A percentile compares a stretch with the other conserved stretches of the same genome.
Evolutionary conservation across 2,888 invertebrate species (phyloP).

Genomic region (Abscondita cerata): DNA sequence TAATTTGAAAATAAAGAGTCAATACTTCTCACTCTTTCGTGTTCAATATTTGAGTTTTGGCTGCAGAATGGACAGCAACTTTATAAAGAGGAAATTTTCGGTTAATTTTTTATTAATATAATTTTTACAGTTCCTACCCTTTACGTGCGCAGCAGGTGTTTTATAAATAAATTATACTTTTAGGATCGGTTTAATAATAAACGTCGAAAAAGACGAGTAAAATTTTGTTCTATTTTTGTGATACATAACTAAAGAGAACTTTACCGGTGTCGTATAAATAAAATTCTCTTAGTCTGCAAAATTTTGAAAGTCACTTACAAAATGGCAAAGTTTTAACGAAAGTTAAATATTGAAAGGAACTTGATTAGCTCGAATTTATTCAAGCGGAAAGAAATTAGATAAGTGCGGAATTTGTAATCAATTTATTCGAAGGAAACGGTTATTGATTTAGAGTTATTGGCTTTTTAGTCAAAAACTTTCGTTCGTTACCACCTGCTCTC

Average conservation of each 20-base stretch:
- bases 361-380: constrained; percentile 44
- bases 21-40: too few relatives aligned
- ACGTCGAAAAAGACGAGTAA: background rate
- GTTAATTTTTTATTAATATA: too few relatives aligned
- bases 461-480: constrained; percentile 31
- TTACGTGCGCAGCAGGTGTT: constrained; percentile 2
- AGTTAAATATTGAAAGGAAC: constrained; percentile 44
- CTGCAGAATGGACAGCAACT: too few relatives aligned
- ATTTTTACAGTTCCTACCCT: background rate
- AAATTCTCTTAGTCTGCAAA: constrained; percentile 31
- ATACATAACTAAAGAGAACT: background rate
- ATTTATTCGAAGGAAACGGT: constrained; percentile 40
- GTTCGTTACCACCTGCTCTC: constrained; percentile 33
- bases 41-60: too few relatives aligned
- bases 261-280: constrained; percentile 24
- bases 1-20: too few relatives aligned
- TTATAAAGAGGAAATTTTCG: too few relatives aligned
- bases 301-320: constrained; percentile 27
- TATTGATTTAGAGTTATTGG: constrained; percentile 37
- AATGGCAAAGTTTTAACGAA: constrained; percentile 40
- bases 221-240: constrained; percentile 1
- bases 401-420: constrained; percentile 41
- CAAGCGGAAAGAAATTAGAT: constrained; percentile 40
- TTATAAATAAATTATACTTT: constrained; percentile 5
- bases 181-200: background rate